These are phyloP conservation scores for Albula glossodonta DNA, from an alignment of 2,113 vertebrate genomes.

Conservation along the genomic window DNA sequence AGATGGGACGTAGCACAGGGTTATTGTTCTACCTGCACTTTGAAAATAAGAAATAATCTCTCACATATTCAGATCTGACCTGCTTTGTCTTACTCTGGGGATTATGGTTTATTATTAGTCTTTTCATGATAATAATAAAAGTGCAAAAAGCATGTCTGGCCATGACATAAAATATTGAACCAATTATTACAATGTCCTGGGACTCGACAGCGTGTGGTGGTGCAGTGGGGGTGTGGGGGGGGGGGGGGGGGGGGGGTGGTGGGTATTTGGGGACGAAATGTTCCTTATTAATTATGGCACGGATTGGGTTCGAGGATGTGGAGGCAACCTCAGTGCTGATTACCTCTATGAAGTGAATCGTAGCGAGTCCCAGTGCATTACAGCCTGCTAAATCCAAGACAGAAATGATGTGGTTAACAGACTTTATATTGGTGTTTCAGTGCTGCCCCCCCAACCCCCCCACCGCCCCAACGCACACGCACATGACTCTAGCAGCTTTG, in stretches of 20 bases:
- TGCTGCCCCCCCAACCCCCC: no score
- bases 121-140: neutral
- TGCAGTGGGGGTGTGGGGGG: no score
- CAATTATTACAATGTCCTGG: slow-evolving; percentile 14
- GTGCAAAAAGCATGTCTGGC: neutral
- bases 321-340: neutral
- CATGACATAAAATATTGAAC: slow-evolving; percentile 6
- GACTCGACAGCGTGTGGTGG: neutral
- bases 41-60: neutral
- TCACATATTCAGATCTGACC: neutral
- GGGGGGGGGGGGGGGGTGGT: neutral
- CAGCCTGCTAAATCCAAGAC: neutral
- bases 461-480: neutral
- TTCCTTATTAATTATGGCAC: neutral
- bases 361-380: neutral
- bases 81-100: neutral
- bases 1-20: neutral
- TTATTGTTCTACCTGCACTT: neutral
- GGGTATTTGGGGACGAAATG: neutral
- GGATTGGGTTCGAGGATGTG: neutral
- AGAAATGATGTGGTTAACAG: neutral
- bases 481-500: neutral
- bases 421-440: neutral
- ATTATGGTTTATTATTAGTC: neutral
- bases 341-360: neutral